phyloP scores from a whole-genome alignment of 2,113 vertebrate genomes.

The Falco punctatus region DNA sequence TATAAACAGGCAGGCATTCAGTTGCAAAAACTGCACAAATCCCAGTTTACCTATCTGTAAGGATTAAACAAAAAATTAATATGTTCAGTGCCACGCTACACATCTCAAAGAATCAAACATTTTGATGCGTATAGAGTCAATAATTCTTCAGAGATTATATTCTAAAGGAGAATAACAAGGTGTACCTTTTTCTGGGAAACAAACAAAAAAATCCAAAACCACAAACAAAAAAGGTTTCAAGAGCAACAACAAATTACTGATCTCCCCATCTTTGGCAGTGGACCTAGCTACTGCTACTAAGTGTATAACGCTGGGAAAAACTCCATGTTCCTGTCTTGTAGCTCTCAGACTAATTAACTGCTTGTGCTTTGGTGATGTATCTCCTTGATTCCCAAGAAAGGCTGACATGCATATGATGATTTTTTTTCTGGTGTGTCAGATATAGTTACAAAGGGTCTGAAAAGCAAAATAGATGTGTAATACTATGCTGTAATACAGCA shows the following conservation, averaged over 20 bases:
- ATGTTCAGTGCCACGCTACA: background rate
- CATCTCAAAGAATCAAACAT: background rate
- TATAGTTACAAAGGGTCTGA: background rate
- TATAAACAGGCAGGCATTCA: background rate
- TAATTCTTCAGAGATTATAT: background rate
- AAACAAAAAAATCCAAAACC: background rate
- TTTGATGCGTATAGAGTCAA: background rate
- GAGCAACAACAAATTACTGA: background rate
- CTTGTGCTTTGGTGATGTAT: background rate
- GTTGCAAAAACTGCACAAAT: background rate
- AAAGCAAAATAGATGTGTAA: background rate
- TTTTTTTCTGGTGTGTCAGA: background rate
- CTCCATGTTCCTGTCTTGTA: background rate
- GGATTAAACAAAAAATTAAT: background rate
- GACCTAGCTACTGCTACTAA: background rate
- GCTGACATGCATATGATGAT: background rate
- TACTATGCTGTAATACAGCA: background rate
- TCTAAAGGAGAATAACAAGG: background rate
- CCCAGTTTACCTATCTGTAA: background rate
- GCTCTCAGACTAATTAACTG: background rate
- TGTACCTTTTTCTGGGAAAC: background rate
- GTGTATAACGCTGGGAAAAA: background rate
- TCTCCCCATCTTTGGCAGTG: background rate
- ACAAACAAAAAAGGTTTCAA: background rate
- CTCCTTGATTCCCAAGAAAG: background rate